Conservation (phyloP, 2,888 invertebrate genomes). For the Chydorus sphaericus region DNA sequence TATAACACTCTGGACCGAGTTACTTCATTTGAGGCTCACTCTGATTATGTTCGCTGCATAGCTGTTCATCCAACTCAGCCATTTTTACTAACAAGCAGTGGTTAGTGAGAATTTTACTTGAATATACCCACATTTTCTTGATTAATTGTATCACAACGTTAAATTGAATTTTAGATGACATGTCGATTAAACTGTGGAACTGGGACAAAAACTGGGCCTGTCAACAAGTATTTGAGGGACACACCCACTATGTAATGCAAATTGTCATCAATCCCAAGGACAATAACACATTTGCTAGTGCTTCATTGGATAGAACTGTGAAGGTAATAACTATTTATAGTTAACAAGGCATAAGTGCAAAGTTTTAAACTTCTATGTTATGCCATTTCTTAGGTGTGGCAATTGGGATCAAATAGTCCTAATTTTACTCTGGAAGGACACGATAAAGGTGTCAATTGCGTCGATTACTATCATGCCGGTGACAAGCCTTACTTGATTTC, state of each 20-base stretch:
- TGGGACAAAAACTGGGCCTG: conserved; percentile 98
- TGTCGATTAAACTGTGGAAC: conserved; percentile 98
- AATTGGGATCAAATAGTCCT: conserved; percentile 88
- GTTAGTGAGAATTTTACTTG: conserved; percentile 37
- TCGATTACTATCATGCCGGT: conserved; percentile 97
- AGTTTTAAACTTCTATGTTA: not conserved
- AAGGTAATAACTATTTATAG: conserved; percentile 43
- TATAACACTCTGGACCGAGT: conserved; percentile 95
- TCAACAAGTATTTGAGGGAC: conserved; percentile 97
- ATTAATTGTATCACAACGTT: not conserved
- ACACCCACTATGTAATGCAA: conserved; percentile 99
- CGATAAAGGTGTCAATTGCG: conserved; percentile 97
- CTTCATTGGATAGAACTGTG: conserved; percentile 92
- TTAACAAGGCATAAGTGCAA: not conserved
- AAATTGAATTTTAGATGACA: conserved; percentile 58
- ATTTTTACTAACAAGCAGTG: conserved; percentile 88
- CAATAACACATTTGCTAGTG: conserved; percentile 98
- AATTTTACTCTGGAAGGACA: conserved; percentile 98
- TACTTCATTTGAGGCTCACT: conserved; percentile 94
- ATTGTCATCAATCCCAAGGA: conserved; percentile 98
- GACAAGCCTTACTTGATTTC: conserved; percentile 98
- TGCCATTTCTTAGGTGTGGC: conserved; percentile 59
- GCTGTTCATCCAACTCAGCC: conserved; percentile 96
- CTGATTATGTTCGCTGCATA: conserved; percentile 92
- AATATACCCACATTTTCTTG: not conserved